A percentile compares a stretch with the other conserved stretches of the same genome.
Conservation (phyloP, 2,797 vertebrate genomes). For the Cryptoblepharus egeriae region DNA sequence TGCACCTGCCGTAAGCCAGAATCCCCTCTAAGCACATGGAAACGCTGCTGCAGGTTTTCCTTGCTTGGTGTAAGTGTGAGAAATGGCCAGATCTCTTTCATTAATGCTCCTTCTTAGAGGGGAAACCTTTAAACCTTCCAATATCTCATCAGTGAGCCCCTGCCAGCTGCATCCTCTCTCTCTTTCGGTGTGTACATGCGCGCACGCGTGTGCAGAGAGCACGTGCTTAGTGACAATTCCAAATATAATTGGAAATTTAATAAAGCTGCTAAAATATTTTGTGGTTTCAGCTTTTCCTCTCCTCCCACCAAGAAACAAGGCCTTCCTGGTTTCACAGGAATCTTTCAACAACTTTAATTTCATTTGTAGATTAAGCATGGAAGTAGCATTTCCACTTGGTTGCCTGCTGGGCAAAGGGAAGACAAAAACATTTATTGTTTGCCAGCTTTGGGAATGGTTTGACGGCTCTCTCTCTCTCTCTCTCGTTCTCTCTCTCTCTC, state of each 20-base stretch:
- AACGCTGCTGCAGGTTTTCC: not conserved
- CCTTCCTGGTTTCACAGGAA: conserved; percentile 75
- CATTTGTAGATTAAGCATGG: conserved; percentile 84
- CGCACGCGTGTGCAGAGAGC: too few relatives aligned
- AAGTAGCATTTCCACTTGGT: conserved; percentile 86
- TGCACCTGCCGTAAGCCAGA: too few relatives aligned
- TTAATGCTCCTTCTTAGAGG: not conserved
- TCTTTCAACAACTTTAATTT: conserved; percentile 90
- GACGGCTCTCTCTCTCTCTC: too few relatives aligned
- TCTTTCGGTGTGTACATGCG: too few relatives aligned
- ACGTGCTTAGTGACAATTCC: conserved; percentile 67
- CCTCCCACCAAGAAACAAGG: conserved; percentile 77
- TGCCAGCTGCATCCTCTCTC: not conserved
- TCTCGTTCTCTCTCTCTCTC: conserved; percentile 23
- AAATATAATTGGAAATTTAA: conserved; percentile 85
- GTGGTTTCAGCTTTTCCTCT: conserved; percentile 79
- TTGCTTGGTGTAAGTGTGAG: not conserved
- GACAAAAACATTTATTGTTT: conserved; percentile 82
- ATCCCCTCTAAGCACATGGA: not conserved
- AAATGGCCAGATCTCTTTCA: not conserved
- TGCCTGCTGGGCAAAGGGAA: conserved; percentile 77
- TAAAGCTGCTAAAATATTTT: conserved; percentile 87
- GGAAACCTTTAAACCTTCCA: conserved; percentile 8
- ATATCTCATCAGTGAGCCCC: not conserved
- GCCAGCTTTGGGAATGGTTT: conserved; percentile 52